A percentile compares a stretch with the other conserved stretches of the same genome.
phyloP scores from a whole-genome alignment of 2,888 invertebrate species.

The Atherix ibis region DNA sequence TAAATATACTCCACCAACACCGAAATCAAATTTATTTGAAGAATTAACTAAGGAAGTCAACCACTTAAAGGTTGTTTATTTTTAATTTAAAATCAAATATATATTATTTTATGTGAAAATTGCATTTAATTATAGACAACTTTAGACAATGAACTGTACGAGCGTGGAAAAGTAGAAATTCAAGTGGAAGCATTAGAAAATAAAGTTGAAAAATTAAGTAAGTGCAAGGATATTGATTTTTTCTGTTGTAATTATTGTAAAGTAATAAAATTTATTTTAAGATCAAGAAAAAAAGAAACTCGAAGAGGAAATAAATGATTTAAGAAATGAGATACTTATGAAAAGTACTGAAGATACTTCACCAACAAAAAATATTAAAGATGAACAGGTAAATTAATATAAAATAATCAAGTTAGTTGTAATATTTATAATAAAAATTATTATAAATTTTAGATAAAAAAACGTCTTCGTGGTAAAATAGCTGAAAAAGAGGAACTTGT shows the following conservation, averaged over 20 bases:
- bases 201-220: conserved; percentile 19
- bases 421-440: not conserved
- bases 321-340: conserved; percentile 17
- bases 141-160: conserved; percentile 28
- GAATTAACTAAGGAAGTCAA: conserved; percentile 23
- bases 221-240: conserved; percentile 8
- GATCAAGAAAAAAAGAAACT: conserved; percentile 16
- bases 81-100: not conserved
- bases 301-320: conserved; percentile 16
- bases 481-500: conserved; percentile 20
- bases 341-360: conserved; percentile 14
- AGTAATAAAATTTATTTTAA: conserved; percentile 7
- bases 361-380: conserved; percentile 13
- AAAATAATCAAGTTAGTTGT: conserved; percentile 2
- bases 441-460: conserved; percentile 18
- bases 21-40: conserved; percentile 23
- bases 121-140: too few species aligned
- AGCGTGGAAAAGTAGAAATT: conserved; percentile 22
- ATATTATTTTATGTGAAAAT: conserved; percentile 4
- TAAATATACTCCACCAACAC: conserved; percentile 20
- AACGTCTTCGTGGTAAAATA: conserved; percentile 22
- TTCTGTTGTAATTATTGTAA: not conserved
- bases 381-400: conserved; percentile 13
- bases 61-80: conserved; percentile 19
- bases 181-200: conserved; percentile 23